A percentile compares a stretch with the other conserved stretches of the same genome.
Conservation (phyloP, 2,113 vertebrate genomes). For the Antechinus stuartii region DNA sequence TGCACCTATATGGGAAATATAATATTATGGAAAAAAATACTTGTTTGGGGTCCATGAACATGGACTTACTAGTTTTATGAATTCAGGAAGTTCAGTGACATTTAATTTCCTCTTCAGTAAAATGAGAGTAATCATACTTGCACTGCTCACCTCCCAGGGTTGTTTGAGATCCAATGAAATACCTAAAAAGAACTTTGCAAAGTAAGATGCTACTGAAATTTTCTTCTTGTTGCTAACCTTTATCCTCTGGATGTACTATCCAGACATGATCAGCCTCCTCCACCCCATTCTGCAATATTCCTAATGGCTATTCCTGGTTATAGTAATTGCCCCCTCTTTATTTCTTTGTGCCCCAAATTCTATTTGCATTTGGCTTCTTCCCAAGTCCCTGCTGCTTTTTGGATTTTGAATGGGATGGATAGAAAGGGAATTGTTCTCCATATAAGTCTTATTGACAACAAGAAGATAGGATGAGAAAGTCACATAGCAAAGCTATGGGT, state of each 20-base stretch:
- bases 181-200: neutral
- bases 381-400: neutral
- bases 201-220: neutral
- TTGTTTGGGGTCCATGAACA: neutral
- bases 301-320: neutral
- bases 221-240: neutral
- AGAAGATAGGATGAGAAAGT: neutral
- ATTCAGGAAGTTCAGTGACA: neutral
- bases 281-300: neutral
- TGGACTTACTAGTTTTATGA: neutral
- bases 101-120: neutral
- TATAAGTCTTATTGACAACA: neutral
- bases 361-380: neutral
- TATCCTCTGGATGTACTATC: neutral
- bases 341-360: neutral
- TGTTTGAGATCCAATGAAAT: neutral
- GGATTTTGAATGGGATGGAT: neutral
- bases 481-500: neutral
- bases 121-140: neutral
- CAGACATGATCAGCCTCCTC: neutral
- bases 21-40: neutral
- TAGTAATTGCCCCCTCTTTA: neutral
- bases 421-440: neutral
- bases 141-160: neutral
- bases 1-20: neutral